Conservation (phyloP, 2,113 vertebrate genomes). For the Corythornis cristatus region DNA sequence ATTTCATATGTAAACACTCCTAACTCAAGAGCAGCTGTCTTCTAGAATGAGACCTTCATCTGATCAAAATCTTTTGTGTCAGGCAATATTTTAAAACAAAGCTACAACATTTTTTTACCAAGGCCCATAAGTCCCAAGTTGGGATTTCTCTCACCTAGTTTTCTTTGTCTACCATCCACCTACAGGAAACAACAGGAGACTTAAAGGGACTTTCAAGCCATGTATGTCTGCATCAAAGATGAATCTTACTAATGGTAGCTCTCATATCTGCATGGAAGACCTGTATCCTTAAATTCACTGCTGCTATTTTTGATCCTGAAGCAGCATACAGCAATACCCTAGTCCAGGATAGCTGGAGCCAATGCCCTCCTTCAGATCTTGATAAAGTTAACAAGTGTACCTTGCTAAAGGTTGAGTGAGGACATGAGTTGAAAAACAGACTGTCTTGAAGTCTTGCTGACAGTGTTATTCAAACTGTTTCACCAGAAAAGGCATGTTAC, state of each 20-base stretch:
- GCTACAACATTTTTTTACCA: neutral
- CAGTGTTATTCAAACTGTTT: neutral
- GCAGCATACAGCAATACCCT: neutral
- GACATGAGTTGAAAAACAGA: neutral
- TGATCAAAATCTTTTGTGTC: neutral
- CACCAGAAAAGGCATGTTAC: neutral
- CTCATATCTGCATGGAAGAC: neutral
- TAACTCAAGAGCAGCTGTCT: neutral
- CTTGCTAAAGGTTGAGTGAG: neutral
- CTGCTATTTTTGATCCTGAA: neutral
- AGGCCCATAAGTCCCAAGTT: neutral
- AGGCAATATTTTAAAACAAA: neutral
- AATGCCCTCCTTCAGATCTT: neutral
- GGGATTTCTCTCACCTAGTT: neutral
- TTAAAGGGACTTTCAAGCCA: neutral
- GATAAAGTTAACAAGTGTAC: neutral
- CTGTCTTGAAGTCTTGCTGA: neutral
- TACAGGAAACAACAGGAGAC: neutral
- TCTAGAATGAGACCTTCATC: neutral
- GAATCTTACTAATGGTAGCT: neutral
- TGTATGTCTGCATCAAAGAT: neutral
- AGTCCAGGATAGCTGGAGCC: neutral
- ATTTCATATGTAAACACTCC: neutral
- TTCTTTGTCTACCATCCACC: neutral
- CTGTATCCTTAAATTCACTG: neutral